Base-by-base conservation (phyloP, 2,888 invertebrate genomes). In the Proisotoma minuta region DNA sequence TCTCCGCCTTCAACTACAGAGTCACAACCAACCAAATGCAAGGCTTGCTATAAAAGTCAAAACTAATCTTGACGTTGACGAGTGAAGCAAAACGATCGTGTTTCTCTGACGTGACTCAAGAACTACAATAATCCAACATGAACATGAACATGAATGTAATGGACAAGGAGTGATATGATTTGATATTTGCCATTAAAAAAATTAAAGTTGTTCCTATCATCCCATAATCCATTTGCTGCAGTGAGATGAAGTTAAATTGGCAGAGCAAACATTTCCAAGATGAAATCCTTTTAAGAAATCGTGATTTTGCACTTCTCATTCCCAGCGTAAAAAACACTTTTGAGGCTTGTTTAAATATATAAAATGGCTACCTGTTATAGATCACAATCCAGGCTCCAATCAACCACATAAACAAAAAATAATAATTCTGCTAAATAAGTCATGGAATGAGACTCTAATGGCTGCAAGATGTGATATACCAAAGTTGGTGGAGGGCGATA, bases 261-360 rank as follows among this genome's bases (percentile, higher is more conserved):
- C 18, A 43, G 43, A 43, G 43, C 43, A 43, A 43, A 43, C 43
- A 43, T 43, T n/a, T 12, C 10, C 43, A 43, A 15, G 20, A 15
- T 43, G 18, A n/a, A 20, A 43, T 60, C 52, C 60, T 61, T 66
- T 61, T 66, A 56, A 57, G 56, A 64, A 64, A 65, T 65, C 68
- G 68, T 68, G 68, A 68, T 68, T 64, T 65, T 58, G 68, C 68
- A 68, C 62, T 68, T 68, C 64, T 61, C 62, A 67, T 51, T 49
- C 22, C 23, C 28, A 59, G 43, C 18, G 5, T 4, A 43, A 15
- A 43, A 43, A 43, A 43, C 15, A 43, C n/a, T n/a, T n/a, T n/a
- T n/a, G n/a, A n/a, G n/a, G n/a, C n/a, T n/a, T n/a, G n/a, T n/a
- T n/a, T n/a, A n/a, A n/a, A n/a, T n/a, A n/a, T n/a, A n/a, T n/a